Evolutionary conservation across 2,888 invertebrate species (phyloP).

Genomic region (Andrena trimmerana): DNA sequence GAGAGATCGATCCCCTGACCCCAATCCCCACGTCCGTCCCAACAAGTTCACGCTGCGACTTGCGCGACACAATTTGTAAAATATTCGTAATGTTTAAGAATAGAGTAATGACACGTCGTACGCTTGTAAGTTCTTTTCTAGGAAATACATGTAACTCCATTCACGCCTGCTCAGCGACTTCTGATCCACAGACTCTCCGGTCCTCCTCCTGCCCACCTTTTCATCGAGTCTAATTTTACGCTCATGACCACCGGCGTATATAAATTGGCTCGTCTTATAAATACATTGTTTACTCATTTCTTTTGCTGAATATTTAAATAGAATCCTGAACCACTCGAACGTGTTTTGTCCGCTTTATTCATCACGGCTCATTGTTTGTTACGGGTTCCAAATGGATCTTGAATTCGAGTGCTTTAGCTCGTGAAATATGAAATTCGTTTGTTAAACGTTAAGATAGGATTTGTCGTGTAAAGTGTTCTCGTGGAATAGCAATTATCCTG

Average conservation of each 20-base stretch:
- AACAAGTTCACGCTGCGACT: constrained; percentile 38
- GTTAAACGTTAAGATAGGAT: no score
- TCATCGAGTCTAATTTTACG: constrained; percentile 41
- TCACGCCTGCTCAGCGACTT: constrained; percentile 3
- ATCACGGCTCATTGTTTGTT: not conserved
- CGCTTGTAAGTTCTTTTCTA: constrained; percentile 61
- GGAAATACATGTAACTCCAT: constrained; percentile 58
- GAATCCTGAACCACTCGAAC: not conserved
- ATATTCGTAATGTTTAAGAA: constrained; percentile 61
- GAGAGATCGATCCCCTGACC: not conserved
- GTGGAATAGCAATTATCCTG: not conserved
- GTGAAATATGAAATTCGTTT: no score
- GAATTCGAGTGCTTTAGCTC: no score
- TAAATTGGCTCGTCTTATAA: not conserved
- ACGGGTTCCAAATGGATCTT: no score
- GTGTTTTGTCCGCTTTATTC: not conserved
- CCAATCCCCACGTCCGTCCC: constrained; percentile 27
- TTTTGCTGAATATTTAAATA: not conserved
- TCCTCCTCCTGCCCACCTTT: constrained; percentile 1
- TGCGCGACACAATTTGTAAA: constrained; percentile 59
- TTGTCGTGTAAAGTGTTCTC: no score
- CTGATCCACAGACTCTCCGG: not conserved
- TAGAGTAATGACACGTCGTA: constrained; percentile 46
- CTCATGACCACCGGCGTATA: constrained; percentile 33
- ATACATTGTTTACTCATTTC: constrained; percentile 27